Evolutionary conservation across 2,888 invertebrate species (phyloP), one percentile per base, ranked within the genome.

Genomic region (Tineola bisselliella): DNA sequence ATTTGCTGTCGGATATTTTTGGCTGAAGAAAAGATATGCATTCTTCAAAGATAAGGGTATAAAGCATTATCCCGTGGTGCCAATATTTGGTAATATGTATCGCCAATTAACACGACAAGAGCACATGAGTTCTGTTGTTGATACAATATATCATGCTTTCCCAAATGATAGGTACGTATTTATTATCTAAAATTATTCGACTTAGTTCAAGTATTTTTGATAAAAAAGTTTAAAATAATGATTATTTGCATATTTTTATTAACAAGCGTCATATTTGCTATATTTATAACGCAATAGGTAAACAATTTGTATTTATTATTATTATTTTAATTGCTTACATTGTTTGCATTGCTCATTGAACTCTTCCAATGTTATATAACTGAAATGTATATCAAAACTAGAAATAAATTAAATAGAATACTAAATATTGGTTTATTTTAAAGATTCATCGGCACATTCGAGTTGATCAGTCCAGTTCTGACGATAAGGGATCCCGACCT

Each of bases 371-470:
- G n/a, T n/a, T n/a, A n/a, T n/a, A n/a, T n/a, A n/a, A n/a, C n/a
- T n/a, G n/a, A n/a, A n/a, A n/a, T n/a, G n/a, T n/a, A n/a, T n/a
- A n/a, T n/a, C n/a, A n/a, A n/a, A n/a, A n/a, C n/a, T n/a, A n/a
- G n/a, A n/a, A n/a, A n/a, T n/a, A n/a, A n/a, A n/a, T n/a, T n/a
- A n/a, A n/a, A n/a, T n/a, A n/a, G n/a, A n/a, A n/a, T n/a, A n/a
- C n/a, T n/a, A n/a, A n/a, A 25, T 25, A 25, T 25, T 4, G 25
- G 25, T 25, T 10, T n/a, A 38, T 38, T 15, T 66, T 76, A 61
- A 65, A 89, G 88, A 66, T 74, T 88, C 13, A 67, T 69, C 13
- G 79, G 80, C 0, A 62, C 68, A 1, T 76, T 71, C 30, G 74
- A 73, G 38, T 67, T 74, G 12, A 67, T 68, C 0, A 65, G 61